phyloP scores from a whole-genome alignment of 2,888 invertebrate genomes.

The Oxytorus armatus region DNA sequence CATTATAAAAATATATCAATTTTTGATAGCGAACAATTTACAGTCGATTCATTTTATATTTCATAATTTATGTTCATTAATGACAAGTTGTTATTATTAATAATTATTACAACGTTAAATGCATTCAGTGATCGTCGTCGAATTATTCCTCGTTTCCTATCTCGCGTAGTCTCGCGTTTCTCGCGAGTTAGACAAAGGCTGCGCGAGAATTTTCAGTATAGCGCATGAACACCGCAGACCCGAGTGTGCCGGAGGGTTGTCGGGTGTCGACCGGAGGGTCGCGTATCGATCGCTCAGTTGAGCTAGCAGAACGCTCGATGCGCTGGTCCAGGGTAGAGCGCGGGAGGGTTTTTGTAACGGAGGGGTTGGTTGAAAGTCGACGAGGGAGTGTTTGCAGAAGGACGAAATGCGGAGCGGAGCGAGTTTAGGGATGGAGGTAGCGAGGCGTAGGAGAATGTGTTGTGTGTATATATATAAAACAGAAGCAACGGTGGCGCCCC shows the following conservation, averaged over 20 bases:
- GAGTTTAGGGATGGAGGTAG: slow-evolving; percentile 11
- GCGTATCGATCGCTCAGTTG: slow-evolving; percentile 68
- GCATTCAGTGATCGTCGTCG: background rate
- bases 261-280: slow-evolving; percentile 68
- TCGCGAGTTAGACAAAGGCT: slow-evolving; percentile 48
- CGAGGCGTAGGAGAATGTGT: slow-evolving; percentile 2
- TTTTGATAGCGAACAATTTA: no score
- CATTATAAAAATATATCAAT: no score
- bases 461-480: background rate
- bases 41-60: no score
- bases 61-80: no score
- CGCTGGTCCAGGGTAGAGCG: slow-evolving; percentile 61
- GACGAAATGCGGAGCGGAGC: slow-evolving; percentile 49
- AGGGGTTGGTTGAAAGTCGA: slow-evolving; percentile 46
- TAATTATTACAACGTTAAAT: background rate
- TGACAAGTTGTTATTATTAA: background rate
- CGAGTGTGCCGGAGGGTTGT: slow-evolving; percentile 64
- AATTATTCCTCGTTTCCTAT: background rate
- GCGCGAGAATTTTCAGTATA: slow-evolving; percentile 44
- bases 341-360: slow-evolving; percentile 45
- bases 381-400: slow-evolving; percentile 64
- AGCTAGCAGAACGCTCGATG: slow-evolving; percentile 55
- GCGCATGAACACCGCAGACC: slow-evolving; percentile 42
- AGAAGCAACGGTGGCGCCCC: slow-evolving; percentile 61
- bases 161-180: background rate